Conservation (phyloP, 2,888 invertebrate genomes). For the Candidula unifasciata region DNA sequence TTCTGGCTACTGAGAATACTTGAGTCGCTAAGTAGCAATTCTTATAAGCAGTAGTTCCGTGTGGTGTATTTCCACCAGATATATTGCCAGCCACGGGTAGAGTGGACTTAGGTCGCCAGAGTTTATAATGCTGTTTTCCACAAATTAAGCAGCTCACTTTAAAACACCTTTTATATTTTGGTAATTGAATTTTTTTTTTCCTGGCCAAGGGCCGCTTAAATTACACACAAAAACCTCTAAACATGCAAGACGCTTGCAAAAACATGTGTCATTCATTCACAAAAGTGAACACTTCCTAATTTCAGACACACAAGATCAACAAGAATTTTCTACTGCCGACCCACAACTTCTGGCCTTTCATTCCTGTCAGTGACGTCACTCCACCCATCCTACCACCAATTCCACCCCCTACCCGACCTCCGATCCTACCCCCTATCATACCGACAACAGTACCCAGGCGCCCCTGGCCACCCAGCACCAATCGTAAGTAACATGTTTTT, state of each 20-base stretch:
- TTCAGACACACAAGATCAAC: background rate
- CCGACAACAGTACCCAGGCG: background rate
- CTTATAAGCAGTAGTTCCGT: too few relatives aligned
- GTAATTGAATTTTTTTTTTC: too few relatives aligned
- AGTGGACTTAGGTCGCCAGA: too few relatives aligned
- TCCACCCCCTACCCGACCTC: background rate
- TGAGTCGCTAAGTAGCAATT: too few relatives aligned
- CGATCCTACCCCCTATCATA: background rate
- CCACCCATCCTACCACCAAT: background rate
- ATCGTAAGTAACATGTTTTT: slow-evolving; percentile 39
- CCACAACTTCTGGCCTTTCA: slow-evolving; percentile 58
- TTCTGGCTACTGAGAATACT: too few relatives aligned
- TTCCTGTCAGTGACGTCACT: slow-evolving; percentile 46
- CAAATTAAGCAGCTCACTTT: too few relatives aligned
- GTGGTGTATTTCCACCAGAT: too few relatives aligned
- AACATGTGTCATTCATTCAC: background rate
- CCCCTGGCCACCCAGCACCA: slow-evolving; percentile 36
- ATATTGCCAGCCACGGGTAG: too few relatives aligned
- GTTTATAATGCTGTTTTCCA: too few relatives aligned
- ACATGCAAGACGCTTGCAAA: background rate
- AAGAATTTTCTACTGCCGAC: slow-evolving; percentile 46
- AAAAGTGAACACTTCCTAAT: background rate
- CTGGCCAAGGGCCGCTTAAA: too few relatives aligned
- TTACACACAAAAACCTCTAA: background rate
- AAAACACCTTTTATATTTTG: too few relatives aligned